Evolutionary conservation across 2,888 invertebrate species (phyloP).

Genomic region (Theodoxus fluviatilis): DNA sequence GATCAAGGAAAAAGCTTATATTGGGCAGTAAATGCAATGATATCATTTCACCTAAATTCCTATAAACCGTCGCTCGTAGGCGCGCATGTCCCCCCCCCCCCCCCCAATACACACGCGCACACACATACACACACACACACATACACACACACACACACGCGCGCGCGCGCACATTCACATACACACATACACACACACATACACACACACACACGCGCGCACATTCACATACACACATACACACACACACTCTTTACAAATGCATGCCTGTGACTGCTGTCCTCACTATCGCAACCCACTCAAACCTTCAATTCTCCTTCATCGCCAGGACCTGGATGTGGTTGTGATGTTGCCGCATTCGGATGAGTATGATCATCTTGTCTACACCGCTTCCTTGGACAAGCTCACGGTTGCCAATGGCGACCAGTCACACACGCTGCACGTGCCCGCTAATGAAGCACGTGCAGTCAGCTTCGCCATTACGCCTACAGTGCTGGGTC

Average conservation of each 20-base stretch:
- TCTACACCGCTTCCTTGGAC: too few relatives aligned
- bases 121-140: conserved; percentile 1
- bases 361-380: too few relatives aligned
- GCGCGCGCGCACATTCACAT: neutral
- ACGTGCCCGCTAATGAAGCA: conserved; percentile 76
- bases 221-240: conserved; percentile 8
- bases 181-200: conserved; percentile 2
- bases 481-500: conserved; percentile 77
- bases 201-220: conserved; percentile 7
- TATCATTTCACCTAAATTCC: too few relatives aligned
- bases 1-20: too few relatives aligned
- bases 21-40: too few relatives aligned
- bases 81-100: too few relatives aligned
- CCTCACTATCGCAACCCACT: neutral
- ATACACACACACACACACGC: conserved; percentile 8
- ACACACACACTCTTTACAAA: neutral
- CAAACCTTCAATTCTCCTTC: neutral
- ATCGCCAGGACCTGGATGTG: neutral
- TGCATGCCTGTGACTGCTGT: neutral
- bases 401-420: too few relatives aligned
- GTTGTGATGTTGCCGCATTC: too few relatives aligned
- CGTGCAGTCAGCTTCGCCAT: conserved; percentile 85
- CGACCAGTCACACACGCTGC: too few relatives aligned
- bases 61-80: too few relatives aligned
- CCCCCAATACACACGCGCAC: neutral